A percentile compares a stretch with the other conserved stretches of the same genome.
These are phyloP conservation scores for Corythornis madagascariensis DNA, from an alignment of 2,113 vertebrate species.

Conservation along the genomic window DNA sequence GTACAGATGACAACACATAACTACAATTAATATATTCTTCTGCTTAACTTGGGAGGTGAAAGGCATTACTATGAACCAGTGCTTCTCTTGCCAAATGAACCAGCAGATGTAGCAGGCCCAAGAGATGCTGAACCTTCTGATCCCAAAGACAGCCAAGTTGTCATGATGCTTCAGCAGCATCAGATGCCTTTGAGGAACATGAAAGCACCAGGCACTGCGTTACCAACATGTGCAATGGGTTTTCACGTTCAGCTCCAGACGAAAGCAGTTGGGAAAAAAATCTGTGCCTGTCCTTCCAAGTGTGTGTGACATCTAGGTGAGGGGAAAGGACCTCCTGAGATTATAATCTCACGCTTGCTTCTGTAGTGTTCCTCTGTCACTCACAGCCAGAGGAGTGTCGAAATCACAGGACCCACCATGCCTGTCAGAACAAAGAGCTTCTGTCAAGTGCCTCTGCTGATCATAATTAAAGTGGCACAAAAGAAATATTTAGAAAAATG, in stretches of 20 bases:
- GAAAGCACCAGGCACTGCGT: neutral
- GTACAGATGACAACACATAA: slow-evolving; percentile 45
- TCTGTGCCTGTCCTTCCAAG: neutral
- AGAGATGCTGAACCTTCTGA: slow-evolving; percentile 58
- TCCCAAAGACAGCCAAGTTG: slow-evolving; percentile 36
- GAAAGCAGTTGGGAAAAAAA: neutral
- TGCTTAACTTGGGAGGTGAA: slow-evolving; percentile 33
- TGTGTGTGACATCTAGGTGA: neutral
- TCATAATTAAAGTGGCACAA: neutral
- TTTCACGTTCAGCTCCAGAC: neutral
- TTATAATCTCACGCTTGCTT: neutral
- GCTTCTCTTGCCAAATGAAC: slow-evolving; percentile 45
- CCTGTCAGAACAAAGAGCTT: slow-evolving; percentile 30
- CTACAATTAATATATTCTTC: slow-evolving; percentile 55
- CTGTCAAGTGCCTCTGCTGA: slow-evolving; percentile 23
- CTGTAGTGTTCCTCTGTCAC: neutral
- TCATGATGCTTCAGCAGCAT: slow-evolving; percentile 20
- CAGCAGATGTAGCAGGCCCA: slow-evolving; percentile 44
- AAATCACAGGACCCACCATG: neutral
- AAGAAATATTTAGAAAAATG: neutral
- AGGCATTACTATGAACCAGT: slow-evolving; percentile 1
- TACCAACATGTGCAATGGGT: neutral
- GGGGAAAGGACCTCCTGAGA: neutral
- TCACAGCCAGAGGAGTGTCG: neutral
- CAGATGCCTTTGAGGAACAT: slow-evolving; percentile 38